Conservation (phyloP, 30 jellyfish, hydroid and myxozoan species). For the Hydractinia symbiolongicarpus region DNA sequence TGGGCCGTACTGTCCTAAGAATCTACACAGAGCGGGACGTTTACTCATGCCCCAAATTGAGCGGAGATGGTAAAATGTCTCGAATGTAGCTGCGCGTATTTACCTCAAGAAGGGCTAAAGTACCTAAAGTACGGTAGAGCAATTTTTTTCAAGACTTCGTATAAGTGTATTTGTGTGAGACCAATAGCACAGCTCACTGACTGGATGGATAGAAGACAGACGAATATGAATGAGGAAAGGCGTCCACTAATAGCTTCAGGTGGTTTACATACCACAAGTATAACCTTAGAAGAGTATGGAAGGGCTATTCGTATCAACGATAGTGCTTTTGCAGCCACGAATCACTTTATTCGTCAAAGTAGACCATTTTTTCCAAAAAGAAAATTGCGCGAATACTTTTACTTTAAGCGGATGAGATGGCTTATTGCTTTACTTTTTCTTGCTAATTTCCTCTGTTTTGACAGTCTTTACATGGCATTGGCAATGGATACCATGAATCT, state of each 20-base stretch:
- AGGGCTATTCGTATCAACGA: not conserved
- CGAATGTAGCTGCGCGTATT: no score
- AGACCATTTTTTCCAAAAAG: not conserved
- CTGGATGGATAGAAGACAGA: no score
- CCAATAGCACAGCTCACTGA: no score
- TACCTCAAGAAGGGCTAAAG: no score
- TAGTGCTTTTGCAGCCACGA: not conserved
- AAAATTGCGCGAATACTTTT: not conserved
- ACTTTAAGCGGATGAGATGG: slow-evolving; percentile 2
- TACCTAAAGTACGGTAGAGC: no score
- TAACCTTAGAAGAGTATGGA: not conserved
- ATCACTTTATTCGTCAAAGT: not conserved
- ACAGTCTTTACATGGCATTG: slow-evolving; percentile 4
- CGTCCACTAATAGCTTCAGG: not conserved
- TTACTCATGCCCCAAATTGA: no score
- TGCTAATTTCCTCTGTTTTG: not conserved
- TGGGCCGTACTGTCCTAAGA: no score
- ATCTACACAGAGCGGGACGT: no score
- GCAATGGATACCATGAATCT: not conserved
- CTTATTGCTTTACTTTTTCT: not conserved
- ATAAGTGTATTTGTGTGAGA: no score
- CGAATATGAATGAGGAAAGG: not conserved
- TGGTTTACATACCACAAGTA: not conserved
- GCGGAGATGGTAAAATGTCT: no score
- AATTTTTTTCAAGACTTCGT: no score